A percentile compares a stretch with the other conserved stretches of the same genome.
phyloP scores from a whole-genome alignment of 2,888 invertebrate genomes.

The Blastobasis lacticolella region DNA sequence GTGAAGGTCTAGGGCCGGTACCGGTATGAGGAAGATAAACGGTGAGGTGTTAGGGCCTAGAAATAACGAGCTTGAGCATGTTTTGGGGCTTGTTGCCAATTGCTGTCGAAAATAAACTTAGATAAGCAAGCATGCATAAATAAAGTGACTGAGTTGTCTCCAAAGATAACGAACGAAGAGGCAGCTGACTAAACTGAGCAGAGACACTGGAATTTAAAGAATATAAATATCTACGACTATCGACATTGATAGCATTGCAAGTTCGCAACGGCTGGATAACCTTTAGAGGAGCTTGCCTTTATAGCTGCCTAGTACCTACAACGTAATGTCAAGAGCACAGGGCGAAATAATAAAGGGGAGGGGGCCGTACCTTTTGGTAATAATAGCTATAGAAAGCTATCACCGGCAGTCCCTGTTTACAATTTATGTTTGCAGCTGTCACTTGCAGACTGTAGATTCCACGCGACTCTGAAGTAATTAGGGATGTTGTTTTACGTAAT shows the following conservation, averaged over 20 bases:
- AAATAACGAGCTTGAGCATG: conserved; percentile 15
- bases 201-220: too few species aligned
- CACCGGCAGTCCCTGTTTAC: conserved; percentile 2
- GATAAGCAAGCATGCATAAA: conserved; percentile 31
- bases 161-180: conserved; percentile 28
- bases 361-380: conserved; percentile 26
- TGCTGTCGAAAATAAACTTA: conserved; percentile 11
- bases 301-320: conserved; percentile 38
- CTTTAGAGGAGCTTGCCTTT: conserved; percentile 29
- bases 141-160: conserved; percentile 34
- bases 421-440: not conserved
- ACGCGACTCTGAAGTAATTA: too few species aligned
- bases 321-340: conserved; percentile 30
- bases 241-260: conserved; percentile 9
- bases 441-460: not conserved
- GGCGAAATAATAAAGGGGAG: conserved; percentile 23
- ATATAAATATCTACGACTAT: conserved; percentile 8
- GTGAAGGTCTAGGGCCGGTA: conserved; percentile 59
- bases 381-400: conserved; percentile 26
- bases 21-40: conserved; percentile 70
- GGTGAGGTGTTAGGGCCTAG: conserved; percentile 38
- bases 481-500: too few species aligned
- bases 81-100: conserved; percentile 10
- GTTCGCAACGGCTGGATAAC: conserved; percentile 24
- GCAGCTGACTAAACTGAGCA: not conserved